These are phyloP conservation scores for Brassicogethes aeneus DNA, from an alignment of 2,888 invertebrate species.

Conservation along the genomic window DNA sequence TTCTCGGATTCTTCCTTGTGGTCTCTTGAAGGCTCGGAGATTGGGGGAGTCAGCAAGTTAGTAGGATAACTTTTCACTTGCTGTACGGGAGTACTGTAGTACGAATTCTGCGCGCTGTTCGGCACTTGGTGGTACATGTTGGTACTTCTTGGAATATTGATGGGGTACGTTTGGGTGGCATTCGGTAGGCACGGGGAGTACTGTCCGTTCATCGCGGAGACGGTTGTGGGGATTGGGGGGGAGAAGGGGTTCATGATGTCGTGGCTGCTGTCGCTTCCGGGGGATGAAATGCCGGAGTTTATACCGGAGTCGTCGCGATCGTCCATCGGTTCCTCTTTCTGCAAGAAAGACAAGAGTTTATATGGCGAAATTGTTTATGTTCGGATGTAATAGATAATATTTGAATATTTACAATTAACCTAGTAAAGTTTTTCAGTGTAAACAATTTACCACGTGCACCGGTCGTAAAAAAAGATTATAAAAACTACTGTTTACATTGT, in stretches of 20 bases:
- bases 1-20: conserved; percentile 1
- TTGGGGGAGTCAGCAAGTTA: conserved; percentile 51
- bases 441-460: not conserved
- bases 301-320: conserved; percentile 48
- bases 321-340: conserved; percentile 49
- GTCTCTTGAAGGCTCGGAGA: conserved; percentile 40
- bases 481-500: not conserved
- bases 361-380: too few relatives aligned
- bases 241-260: conserved; percentile 8
- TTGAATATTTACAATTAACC: too few relatives aligned
- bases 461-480: conserved; percentile 2
- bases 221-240: conserved; percentile 9
- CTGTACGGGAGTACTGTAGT: conserved; percentile 21
- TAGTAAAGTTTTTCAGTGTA: too few relatives aligned
- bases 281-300: conserved; percentile 53
- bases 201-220: not conserved
- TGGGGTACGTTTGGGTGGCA: not conserved
- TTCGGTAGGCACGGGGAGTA: conserved; percentile 4
- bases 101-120: conserved; percentile 16
- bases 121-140: not conserved
- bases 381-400: too few relatives aligned
- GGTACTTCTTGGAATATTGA: not conserved
- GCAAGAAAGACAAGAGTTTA: conserved; percentile 23
- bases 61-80: not conserved
- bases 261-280: conserved; percentile 43